Evolutionary conservation across 2,113 vertebrate genomes (phyloP).

Genomic region (Sinocyclocheilus anophthalmus): DNA sequence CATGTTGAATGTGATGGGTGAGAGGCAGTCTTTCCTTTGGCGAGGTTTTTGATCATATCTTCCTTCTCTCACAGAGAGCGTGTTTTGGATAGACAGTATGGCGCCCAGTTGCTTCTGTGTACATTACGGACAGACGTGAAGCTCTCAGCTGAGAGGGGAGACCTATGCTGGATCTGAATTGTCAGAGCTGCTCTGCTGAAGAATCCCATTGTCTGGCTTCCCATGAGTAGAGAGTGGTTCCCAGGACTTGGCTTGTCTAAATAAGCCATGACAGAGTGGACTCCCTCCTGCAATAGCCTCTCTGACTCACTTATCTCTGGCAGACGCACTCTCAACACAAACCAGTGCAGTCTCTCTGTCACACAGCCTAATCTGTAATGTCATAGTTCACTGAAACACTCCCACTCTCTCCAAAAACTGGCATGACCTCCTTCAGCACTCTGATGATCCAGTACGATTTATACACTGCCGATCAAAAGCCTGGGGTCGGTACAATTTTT

Average conservation of each 20-base stretch:
- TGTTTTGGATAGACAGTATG: slow-evolving; percentile 55
- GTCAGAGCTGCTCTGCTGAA: slow-evolving; percentile 27
- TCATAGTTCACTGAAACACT: slow-evolving; percentile 41
- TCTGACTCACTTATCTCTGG: slow-evolving; percentile 58
- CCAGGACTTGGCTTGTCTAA: slow-evolving; percentile 61
- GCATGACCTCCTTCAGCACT: slow-evolving; percentile 39
- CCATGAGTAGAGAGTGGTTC: slow-evolving; percentile 54
- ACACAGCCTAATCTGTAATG: slow-evolving; percentile 48
- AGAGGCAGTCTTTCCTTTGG: slow-evolving; percentile 41
- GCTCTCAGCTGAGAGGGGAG: slow-evolving; percentile 40
- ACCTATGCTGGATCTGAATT: slow-evolving; percentile 39
- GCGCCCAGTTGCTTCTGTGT: slow-evolving; percentile 61
- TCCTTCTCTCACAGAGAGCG: slow-evolving; percentile 38
- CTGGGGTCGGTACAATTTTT: neutral
- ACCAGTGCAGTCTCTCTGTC: slow-evolving; percentile 48
- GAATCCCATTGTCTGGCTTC: slow-evolving; percentile 55
- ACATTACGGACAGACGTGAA: slow-evolving; percentile 58
- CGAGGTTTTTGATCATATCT: slow-evolving; percentile 55
- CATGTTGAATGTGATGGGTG: slow-evolving; percentile 45
- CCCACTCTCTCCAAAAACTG: slow-evolving; percentile 24
- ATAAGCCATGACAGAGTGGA: slow-evolving; percentile 64
- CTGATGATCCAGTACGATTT: neutral
- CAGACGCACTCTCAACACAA: slow-evolving; percentile 57
- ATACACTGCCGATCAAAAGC: neutral
- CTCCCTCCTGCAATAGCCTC: slow-evolving; percentile 56